These are phyloP conservation scores for Neodontobutis hainanensis DNA, from an alignment of 2,113 vertebrate genomes.

Conservation along the genomic window DNA sequence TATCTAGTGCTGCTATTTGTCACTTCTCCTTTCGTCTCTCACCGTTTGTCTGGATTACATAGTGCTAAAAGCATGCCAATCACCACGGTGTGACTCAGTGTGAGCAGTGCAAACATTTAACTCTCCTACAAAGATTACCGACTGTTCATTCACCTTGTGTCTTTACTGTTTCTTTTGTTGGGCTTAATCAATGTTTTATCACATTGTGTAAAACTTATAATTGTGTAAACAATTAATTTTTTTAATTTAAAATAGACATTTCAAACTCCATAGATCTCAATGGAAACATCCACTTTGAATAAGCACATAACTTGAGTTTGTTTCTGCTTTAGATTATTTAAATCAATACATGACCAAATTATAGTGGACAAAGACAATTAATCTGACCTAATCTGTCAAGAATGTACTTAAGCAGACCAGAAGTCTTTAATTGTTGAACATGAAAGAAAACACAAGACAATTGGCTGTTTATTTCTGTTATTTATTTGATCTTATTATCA, in stretches of 20 bases:
- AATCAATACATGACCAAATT: no score
- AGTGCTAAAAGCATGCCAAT: slow-evolving; percentile 19
- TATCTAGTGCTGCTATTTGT: neutral
- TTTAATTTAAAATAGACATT: no score
- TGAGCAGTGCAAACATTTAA: slow-evolving; percentile 43
- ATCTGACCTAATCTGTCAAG: no score
- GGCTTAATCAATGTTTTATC: neutral
- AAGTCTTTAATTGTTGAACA: no score
- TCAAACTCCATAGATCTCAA: no score
- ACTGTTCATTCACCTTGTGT: slow-evolving; percentile 47
- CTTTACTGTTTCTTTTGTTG: neutral
- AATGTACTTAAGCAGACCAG: no score
- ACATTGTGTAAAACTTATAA: no score
- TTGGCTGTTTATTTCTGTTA: neutral
- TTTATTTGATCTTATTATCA: neutral
- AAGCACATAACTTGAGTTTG: no score
- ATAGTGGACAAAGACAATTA: no score
- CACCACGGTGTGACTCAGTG: slow-evolving; percentile 45
- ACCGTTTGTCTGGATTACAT: slow-evolving; percentile 4
- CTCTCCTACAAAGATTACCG: slow-evolving; percentile 37
- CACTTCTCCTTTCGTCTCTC: slow-evolving; percentile 2
- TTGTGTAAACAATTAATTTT: no score
- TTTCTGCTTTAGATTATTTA: no score
- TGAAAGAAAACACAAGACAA: neutral
- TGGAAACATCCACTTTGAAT: no score